A percentile compares a stretch with the other conserved stretches of the same genome.
Conservation (phyloP, 2,797 vertebrate genomes). For the Sternotherus odoratus region DNA sequence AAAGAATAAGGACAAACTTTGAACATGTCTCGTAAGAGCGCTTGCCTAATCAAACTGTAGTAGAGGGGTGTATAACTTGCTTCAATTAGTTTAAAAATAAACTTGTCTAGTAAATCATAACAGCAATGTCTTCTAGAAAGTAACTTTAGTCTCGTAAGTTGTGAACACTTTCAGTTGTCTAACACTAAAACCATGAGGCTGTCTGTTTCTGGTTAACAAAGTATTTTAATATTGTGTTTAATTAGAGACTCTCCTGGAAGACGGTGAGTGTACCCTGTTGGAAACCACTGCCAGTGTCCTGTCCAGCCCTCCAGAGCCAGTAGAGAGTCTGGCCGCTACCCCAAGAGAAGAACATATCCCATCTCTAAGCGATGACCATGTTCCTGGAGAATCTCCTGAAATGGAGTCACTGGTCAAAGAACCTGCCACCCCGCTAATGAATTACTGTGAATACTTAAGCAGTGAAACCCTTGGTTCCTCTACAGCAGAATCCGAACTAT, state of each 20-base stretch:
- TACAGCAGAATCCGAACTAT: background rate
- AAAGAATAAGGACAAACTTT: background rate
- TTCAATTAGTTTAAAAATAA: background rate
- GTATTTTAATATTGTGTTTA: background rate
- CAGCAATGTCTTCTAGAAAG: background rate
- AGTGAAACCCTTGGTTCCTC: rapidly evolving
- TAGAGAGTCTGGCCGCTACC: background rate
- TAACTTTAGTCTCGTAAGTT: background rate
- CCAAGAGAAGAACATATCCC: constrained; percentile 1
- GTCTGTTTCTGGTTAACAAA: background rate
- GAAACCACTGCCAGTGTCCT: background rate
- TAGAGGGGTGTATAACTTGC: background rate
- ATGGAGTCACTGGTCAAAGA: background rate
- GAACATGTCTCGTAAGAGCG: background rate
- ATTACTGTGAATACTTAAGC: background rate
- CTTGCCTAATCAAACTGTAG: background rate
- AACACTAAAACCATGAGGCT: rapidly evolving
- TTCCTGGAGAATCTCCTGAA: background rate
- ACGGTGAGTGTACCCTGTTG: background rate
- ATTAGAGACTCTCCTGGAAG: constrained; percentile 49
- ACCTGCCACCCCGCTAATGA: background rate
- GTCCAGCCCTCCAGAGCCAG: background rate
- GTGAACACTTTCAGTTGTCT: background rate
- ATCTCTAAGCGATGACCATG: rapidly evolving
- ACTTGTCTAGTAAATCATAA: background rate